Base-by-base conservation (phyloP, 1,140 invertebrate species). In the Heliconius nattereri region DNA sequence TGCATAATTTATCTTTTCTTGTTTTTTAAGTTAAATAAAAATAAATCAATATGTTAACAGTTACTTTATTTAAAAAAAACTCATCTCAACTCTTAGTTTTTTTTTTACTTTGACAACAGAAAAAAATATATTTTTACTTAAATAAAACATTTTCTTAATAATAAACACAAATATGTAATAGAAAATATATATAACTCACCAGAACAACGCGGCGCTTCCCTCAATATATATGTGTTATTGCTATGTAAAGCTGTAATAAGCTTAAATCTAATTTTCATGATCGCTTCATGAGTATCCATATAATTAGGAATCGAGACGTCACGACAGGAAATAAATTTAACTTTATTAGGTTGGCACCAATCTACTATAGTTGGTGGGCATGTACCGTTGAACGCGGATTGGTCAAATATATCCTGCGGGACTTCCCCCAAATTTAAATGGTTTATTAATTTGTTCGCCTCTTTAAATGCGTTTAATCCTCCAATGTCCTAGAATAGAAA, bases 251-350 rank as follows among this genome's bases (percentile, higher is more conserved):
- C 91, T 20, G 93, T 90, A 71, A 94, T 95, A 81, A 96, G 90
- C 78, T 95, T 94, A 70, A 95, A 92, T 75, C 95, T 87, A 3
- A 95, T 90, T 73, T 91, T 95, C 79, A 95, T 95, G 2, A 95
- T 87, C n/a, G 94, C 88, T 85, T 96, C 96, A 79, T 96, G 95
- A 7, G 95, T 95, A 32, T 95, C 92, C 76, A 96, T 89, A 80
- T 95, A 96, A 76, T 95, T 94, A 3, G 85, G 84, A 78, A 96
- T 91, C 20, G 94, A 95, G 9, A 96, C 92, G 78, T 96, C 94
- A 75, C 95, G 95, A 78, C 96, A 96, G 1, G 95, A 95, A n/a
- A 93, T 94, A 32, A 95, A 88, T 84, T 90, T 94, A 70, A 94
- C 86, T 87, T 89, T 93, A 74, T 94, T 95, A 23, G 92, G 87